Percentiles rank a stretch among this genome's conserved stretches.
Evolutionary conservation across 2,113 vertebrate genomes (phyloP).

Genomic region (Albula goreensis): DNA sequence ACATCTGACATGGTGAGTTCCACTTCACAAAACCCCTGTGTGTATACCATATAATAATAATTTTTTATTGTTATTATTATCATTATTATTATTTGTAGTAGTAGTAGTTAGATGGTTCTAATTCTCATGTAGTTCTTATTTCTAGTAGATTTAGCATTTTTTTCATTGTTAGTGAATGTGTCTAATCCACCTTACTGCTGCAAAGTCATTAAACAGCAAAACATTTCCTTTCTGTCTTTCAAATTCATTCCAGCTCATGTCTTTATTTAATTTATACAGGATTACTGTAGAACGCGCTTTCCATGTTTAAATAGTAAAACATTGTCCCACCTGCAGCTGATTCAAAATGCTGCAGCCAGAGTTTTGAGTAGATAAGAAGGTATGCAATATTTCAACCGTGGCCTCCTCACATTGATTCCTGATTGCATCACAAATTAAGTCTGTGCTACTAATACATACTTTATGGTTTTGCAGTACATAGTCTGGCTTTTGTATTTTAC

Average conservation of each 20-base stretch:
- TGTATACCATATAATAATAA: no score
- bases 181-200: not conserved
- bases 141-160: not conserved
- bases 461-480: not conserved
- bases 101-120: not conserved
- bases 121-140: not conserved
- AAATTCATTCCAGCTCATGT: not conserved
- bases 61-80: no score
- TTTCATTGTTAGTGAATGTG: not conserved
- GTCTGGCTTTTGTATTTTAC: not conserved
- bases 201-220: not conserved
- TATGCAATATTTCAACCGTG: not conserved
- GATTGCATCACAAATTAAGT: not conserved
- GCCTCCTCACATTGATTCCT: not conserved
- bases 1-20: no score
- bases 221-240: no score
- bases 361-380: not conserved
- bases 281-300: no score
- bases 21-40: no score
- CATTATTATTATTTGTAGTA: no score
- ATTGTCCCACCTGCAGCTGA: not conserved
- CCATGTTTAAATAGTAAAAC: no score
- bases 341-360: not conserved
- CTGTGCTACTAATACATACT: not conserved
- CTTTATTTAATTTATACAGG: not conserved